Evolutionary conservation across 2,113 vertebrate genomes (phyloP), one percentile per base, ranked within the genome.

Genomic region (Ondatra zibethicus): DNA sequence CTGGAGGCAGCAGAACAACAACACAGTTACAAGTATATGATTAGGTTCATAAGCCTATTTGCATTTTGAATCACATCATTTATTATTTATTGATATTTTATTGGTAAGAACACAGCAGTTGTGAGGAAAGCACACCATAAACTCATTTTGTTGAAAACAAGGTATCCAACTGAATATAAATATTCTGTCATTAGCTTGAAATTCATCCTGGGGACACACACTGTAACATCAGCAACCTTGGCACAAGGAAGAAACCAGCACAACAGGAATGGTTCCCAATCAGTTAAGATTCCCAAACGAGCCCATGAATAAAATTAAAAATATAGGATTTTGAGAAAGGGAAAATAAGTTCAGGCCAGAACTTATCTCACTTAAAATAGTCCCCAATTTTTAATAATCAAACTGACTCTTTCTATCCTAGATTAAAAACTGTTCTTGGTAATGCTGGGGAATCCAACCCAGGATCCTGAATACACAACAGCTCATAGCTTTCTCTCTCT

Each of bases 61-160:
- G 91, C 82, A 94, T 89, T 94, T 94, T 89, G 78, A 96, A 95
- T 95, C 86, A 95, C 36, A 78, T 63, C 81, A 84, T 82, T 91
- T 92, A 65, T 45, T 39, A 88, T 68, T 75, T 93, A 94, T 52
- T 97, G 65, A 66, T 68, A 92, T 68, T 94, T 97, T 87, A 96
- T 88, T 91, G 85, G 88, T 96, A 97, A 97, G 77, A 97, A 95
- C 77, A 97, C 47, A 95, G 72, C 70, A 88, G 52, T 66, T 95
- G 66, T 95, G 72, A 95, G 84, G 85, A 97, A 96, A 95, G n/a
- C 65, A 91, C 42, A 94, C 55, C 81, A 72, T 90, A 95, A 94
- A 96, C 89, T 66, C 50, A 90, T 89, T 92, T 92, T 94, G 80
- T 72, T 88, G 78, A 76, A 96, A 94, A 95, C 66, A 93, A 96